These are phyloP conservation scores for Antrozous pallidus DNA, from an alignment of 2,797 vertebrate species.

Conservation along the genomic window DNA sequence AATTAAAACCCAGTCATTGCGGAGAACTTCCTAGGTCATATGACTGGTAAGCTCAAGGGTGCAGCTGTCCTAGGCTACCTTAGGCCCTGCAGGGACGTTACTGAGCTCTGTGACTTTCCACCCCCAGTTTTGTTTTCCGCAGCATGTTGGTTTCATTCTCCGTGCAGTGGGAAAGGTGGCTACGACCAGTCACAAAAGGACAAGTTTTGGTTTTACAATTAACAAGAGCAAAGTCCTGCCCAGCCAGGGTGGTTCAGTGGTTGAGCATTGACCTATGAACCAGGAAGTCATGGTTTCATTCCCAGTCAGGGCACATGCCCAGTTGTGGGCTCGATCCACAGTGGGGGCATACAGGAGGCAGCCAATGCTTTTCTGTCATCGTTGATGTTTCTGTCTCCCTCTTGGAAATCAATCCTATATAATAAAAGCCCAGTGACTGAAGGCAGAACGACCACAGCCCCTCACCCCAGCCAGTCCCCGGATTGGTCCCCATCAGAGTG, in stretches of 20 bases:
- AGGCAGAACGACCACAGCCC: too few relatives aligned
- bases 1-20: background rate
- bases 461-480: too few relatives aligned
- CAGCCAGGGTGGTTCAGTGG: rapidly evolving
- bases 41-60: background rate
- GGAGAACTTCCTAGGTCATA: background rate
- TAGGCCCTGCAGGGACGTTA: background rate
- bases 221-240: background rate
- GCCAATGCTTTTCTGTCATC: too few relatives aligned
- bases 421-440: too few relatives aligned
- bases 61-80: background rate
- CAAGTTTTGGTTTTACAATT: background rate
- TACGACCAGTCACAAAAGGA: background rate
- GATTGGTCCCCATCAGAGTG: too few relatives aligned
- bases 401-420: too few relatives aligned
- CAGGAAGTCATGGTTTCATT: too few relatives aligned
- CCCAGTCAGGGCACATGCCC: background rate
- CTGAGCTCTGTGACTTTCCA: background rate
- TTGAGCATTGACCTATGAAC: too few relatives aligned
- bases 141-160: background rate
- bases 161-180: background rate
- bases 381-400: background rate
- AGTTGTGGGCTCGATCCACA: too few relatives aligned
- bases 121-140: background rate
- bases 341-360: too few relatives aligned